Base-by-base conservation (phyloP, 2,888 invertebrate genomes). In the Noctua janthe region DNA sequence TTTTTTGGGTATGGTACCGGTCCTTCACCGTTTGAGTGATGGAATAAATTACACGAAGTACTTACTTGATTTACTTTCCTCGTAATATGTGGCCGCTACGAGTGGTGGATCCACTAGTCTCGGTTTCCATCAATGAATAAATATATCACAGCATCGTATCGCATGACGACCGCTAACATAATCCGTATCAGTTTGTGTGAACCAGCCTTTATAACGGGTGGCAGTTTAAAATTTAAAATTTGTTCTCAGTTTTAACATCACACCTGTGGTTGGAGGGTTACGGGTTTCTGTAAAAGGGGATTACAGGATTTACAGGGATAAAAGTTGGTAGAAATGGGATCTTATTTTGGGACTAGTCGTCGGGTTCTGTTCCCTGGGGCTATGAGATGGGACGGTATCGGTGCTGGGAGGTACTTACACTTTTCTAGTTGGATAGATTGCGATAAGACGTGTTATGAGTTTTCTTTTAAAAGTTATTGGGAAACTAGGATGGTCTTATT, bases 251-350 rank as follows among this genome's bases (percentile, higher is more conserved):
- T 81, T 75, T 39, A 80, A 73, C 62, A 81, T 87, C 77, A 77
- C 85, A 85, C 77, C 82, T 85, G 86, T n/a, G 77, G 74, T 85
- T 51, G 35, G 66, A 75, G 66, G 80, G 85, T 76, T 69, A 66
- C 69, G 39, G 76, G 64, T 71, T 77, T 54, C 74, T 62, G 75
- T 77, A 64, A 85, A 80, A 59, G 56, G 74, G 74, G 74, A 51
- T 81, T 75, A 39, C 39, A 39, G 39, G 39, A 39, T 39, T 39
- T 39, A 76, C 35, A 13, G 5, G 67, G 81, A 74, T 76, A 76
- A 23, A 81, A 81, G 69, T 85, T 87, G 17, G 39, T 67, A 49
- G 64, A 85, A 84, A 23, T 54, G 74, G 74, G 64, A 87, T 83
- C 70, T 75, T 69, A 73, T 84, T 84, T 84, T 71, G 29, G 74